These are phyloP conservation scores for Xestobium rufovillosum DNA, from an alignment of 2,888 invertebrate species.

Conservation along the genomic window DNA sequence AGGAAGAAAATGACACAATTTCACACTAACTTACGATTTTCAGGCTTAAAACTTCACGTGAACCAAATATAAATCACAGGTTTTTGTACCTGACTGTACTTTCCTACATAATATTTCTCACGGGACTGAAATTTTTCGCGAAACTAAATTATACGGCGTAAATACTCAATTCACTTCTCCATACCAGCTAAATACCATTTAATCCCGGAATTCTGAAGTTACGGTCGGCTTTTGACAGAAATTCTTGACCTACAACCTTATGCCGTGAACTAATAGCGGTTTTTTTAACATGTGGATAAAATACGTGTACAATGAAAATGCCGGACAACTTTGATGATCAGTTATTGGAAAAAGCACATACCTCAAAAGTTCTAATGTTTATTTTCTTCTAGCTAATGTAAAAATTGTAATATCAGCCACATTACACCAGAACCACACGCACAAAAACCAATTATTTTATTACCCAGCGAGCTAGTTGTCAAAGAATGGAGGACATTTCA, in stretches of 20 bases:
- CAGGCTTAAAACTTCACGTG: too few relatives aligned
- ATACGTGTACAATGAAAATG: neutral
- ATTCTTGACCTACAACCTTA: constrained; percentile 26
- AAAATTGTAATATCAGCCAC: constrained; percentile 30
- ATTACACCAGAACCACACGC: constrained; percentile 28
- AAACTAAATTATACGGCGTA: too few relatives aligned
- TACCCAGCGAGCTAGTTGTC: too few relatives aligned
- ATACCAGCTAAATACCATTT: too few relatives aligned
- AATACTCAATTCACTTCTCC: too few relatives aligned
- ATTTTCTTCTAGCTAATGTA: constrained; percentile 27
- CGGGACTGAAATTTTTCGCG: too few relatives aligned
- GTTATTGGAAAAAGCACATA: constrained; percentile 18
- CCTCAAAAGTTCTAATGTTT: constrained; percentile 25
- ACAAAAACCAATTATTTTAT: too few relatives aligned
- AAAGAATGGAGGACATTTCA: too few relatives aligned
- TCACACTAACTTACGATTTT: too few relatives aligned
- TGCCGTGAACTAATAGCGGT: constrained; percentile 10
- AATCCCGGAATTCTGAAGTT: too few relatives aligned
- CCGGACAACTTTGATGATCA: too few relatives aligned
- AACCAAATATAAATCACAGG: constrained; percentile 17
- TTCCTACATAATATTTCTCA: neutral
- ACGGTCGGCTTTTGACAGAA: constrained; percentile 13
- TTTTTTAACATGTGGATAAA: neutral
- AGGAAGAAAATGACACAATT: constrained; percentile 2
- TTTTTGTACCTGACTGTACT: constrained; percentile 24